These are phyloP conservation scores for Ethmia dodecea DNA, from an alignment of 2,888 invertebrate species.

Conservation along the genomic window DNA sequence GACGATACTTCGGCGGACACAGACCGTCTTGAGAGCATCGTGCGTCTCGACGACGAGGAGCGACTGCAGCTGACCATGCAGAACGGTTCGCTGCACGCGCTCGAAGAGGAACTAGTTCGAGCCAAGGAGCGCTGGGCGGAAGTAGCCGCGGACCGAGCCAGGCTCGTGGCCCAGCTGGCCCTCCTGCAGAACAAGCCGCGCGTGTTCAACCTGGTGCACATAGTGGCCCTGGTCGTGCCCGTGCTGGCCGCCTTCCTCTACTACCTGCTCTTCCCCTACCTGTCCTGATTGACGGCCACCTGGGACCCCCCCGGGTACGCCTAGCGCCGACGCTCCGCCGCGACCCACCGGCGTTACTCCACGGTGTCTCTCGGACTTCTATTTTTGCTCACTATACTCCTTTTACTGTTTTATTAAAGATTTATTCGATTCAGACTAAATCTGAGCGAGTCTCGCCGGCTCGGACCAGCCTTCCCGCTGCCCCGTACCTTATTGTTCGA, in stretches of 20 bases:
- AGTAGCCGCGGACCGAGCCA: constrained; percentile 79
- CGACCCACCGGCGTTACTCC: background rate
- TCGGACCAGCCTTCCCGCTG: constrained; percentile 23
- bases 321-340: constrained; percentile 29
- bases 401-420: constrained; percentile 19
- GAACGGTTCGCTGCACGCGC: constrained; percentile 77
- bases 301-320: constrained; percentile 73
- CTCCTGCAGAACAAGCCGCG: constrained; percentile 77
- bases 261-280: constrained; percentile 76
- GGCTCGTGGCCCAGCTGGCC: constrained; percentile 78
- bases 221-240: constrained; percentile 77
- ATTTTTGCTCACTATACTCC: constrained; percentile 30
- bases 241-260: constrained; percentile 77
- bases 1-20: constrained; percentile 21
- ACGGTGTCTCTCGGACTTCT: constrained; percentile 4
- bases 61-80: constrained; percentile 51
- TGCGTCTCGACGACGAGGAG: constrained; percentile 45
- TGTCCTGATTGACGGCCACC: constrained; percentile 80
- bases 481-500: constrained; percentile 28
- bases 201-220: constrained; percentile 73
- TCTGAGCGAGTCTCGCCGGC: constrained; percentile 19
- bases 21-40: constrained; percentile 16
- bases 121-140: constrained; percentile 85
- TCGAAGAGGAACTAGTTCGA: constrained; percentile 85
- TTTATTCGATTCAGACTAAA: constrained; percentile 18